Base-by-base conservation (phyloP, 2,888 invertebrate species). In the Falcaria lacertinaria region DNA sequence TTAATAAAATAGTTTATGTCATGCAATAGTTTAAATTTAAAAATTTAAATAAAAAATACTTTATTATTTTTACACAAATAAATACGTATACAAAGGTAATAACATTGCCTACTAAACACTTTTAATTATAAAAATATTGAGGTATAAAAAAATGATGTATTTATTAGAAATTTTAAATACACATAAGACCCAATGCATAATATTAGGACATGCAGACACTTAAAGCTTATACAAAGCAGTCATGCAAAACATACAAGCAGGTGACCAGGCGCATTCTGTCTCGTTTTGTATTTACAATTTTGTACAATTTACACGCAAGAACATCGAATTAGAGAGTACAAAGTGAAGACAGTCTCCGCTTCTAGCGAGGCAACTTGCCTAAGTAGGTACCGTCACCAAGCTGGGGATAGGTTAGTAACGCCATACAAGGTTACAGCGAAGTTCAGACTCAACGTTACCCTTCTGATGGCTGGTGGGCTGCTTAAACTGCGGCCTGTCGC, bases 381-480 rank as follows among this genome's bases (percentile, higher is more conserved):
- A 86, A 70, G 77, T 83, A 86, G 70, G 77, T 85, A 86, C 81
- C 73, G 67, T 73, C 66, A 77, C 70, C 73, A 81, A 84, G 81
- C 81, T 62, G 59, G 60, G 68, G 62, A 66, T 52, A 67, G 55
- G 70, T 86, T 86, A 87, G 80, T 83, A 74, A 68, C 60, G 76
- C 76, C 69, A 65, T 66, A 73, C 66, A 67, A 67, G 59, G 65
- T 74, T 75, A 78, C 64, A 73, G 65, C 71, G 69, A 70, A 69
- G 70, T 69, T 70, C 67, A 37, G 64, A 70, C 68, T 64, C 53
- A 79, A 86, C 83, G 66, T 89, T 89, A 88, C 88, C 89, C 87
- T 82, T 81, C 61, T 83, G 86, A 73, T 89, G 89, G 59, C 80
- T 84, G 67, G 82, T 60, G 59, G 88, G 88, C 79, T 77, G 77